Conservation (phyloP, 2,888 invertebrate species). For the Sycophila texana region DNA sequence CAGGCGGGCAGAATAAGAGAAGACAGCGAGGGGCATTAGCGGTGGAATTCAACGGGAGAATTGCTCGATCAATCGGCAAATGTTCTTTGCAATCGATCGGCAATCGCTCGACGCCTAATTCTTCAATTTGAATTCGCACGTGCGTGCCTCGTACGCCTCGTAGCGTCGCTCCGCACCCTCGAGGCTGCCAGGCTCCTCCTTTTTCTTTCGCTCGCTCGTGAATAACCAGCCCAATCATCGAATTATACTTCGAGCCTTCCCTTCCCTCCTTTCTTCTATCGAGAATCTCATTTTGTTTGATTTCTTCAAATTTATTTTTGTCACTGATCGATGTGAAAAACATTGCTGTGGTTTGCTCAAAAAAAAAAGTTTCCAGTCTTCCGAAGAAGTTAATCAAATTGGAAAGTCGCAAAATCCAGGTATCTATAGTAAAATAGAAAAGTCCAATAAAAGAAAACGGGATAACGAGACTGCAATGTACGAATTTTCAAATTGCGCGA, state of each 20-base stretch:
- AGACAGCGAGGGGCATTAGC: conserved; percentile 33
- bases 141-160: conserved; percentile 12
- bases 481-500: too few species aligned
- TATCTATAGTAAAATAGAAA: too few species aligned
- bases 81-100: conserved; percentile 41
- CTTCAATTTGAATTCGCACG: conserved; percentile 52
- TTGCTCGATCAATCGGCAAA: conserved; percentile 39
- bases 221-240: conserved; percentile 34
- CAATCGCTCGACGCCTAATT: conserved; percentile 50
- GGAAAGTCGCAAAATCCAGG: too few species aligned
- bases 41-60: conserved; percentile 28
- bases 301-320: too few species aligned
- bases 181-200: background rate
- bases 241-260: conserved; percentile 26
- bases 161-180: background rate
- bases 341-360: too few species aligned
- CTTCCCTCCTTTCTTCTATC: background rate
- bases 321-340: too few species aligned
- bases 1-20: conserved; percentile 6
- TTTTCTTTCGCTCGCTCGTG: background rate
- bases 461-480: too few species aligned
- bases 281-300: too few species aligned
- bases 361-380: too few species aligned
- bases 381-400: too few species aligned
- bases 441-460: too few species aligned